These are phyloP conservation scores for Dione vanillae DNA, from an alignment of 2,888 invertebrate genomes.

Conservation along the genomic window DNA sequence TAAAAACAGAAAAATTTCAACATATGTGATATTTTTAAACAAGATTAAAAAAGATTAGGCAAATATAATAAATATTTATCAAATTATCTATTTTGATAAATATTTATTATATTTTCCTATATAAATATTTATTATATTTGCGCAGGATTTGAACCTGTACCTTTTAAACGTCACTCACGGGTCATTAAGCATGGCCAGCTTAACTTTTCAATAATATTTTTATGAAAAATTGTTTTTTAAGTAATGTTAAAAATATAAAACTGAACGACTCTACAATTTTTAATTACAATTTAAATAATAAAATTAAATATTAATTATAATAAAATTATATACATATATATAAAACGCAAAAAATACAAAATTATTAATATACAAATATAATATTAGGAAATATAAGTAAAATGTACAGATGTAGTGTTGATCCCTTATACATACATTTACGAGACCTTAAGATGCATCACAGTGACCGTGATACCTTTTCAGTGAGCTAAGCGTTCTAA, in stretches of 20 bases:
- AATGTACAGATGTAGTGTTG: slow-evolving; percentile 1
- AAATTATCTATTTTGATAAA: no score
- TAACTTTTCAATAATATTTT: no score
- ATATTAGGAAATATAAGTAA: slow-evolving; percentile 14
- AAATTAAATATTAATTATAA: not conserved
- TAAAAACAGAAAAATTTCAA: not conserved
- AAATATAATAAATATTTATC: no score
- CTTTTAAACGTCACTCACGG: no score
- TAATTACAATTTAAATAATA: not conserved
- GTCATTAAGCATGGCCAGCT: no score
- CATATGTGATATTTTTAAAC: not conserved
- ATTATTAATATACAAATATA: no score
- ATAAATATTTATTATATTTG: no score
- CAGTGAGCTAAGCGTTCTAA: slow-evolving; percentile 61
- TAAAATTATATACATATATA: not conserved
- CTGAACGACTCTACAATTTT: slow-evolving; percentile 6
- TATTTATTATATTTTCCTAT: no score
- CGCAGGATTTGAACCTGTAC: no score
- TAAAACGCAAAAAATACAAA: no score
- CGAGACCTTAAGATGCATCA: slow-evolving; percentile 47
- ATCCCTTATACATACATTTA: slow-evolving; percentile 28
- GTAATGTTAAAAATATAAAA: not conserved
- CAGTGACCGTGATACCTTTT: slow-evolving; percentile 75
- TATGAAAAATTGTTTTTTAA: no score
- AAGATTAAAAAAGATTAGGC: not conserved